These are phyloP conservation scores for Leptonema lineaticorne DNA, from an alignment of 1,140 invertebrate genomes.

Conservation along the genomic window DNA sequence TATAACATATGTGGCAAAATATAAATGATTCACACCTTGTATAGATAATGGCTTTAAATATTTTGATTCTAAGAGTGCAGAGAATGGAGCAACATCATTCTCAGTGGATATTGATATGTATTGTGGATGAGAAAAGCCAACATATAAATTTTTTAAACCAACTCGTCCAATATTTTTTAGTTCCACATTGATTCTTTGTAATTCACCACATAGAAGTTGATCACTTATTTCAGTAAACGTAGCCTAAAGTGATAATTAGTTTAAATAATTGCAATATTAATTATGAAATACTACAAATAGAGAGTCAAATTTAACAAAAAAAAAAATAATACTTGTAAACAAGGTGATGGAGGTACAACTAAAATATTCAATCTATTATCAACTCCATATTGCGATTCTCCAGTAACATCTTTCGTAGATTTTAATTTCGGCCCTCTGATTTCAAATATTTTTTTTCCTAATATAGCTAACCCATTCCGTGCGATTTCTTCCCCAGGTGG, in stretches of 20 bases:
- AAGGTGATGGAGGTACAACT: conserved; percentile 68
- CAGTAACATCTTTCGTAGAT: conserved; percentile 52
- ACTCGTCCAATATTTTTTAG: conserved; percentile 70
- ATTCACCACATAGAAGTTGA: conserved; percentile 72
- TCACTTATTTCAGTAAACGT: conserved; percentile 68
- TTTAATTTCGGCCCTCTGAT: conserved; percentile 53
- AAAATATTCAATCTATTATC: conserved; percentile 66
- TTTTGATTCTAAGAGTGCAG: conserved; percentile 47
- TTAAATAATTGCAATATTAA: not conserved
- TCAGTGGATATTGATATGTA: conserved; percentile 59
- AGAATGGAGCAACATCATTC: conserved; percentile 46
- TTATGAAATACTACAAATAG: not conserved
- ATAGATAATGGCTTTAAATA: conserved; percentile 16
- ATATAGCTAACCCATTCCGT: conserved; percentile 48
- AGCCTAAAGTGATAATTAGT: conserved; percentile 45
- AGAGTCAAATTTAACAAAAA: conserved; percentile 49
- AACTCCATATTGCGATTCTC: conserved; percentile 50
- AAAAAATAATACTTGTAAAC: conserved; percentile 69
- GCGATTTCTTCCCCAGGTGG: conserved; percentile 46
- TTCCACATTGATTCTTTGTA: conserved; percentile 66
- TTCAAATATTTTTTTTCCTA: conserved; percentile 65
- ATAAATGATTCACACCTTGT: conserved; percentile 42
- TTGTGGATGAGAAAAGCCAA: conserved; percentile 69
- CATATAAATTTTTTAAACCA: conserved; percentile 63
- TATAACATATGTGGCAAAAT: too few species aligned